Evolutionary conservation across 1,140 invertebrate species (phyloP).

Genomic region (Calycopis cecrops): DNA sequence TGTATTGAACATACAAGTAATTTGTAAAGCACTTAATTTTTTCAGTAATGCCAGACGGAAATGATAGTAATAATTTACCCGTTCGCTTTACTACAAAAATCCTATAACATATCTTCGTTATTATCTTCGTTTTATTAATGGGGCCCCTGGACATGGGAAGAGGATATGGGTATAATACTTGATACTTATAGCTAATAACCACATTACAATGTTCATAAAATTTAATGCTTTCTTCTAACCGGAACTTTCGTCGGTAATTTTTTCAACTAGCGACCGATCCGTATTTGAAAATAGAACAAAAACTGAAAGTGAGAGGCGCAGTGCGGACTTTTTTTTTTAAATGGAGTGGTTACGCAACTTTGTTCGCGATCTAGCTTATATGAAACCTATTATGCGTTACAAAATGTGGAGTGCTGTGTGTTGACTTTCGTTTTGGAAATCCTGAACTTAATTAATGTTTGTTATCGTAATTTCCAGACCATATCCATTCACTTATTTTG

Average conservation of each 20-base stretch:
- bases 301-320: slow-evolving; percentile 41
- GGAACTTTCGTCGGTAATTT: slow-evolving; percentile 15
- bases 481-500: too few relatives aligned
- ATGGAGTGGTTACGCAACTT: background rate
- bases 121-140: slow-evolving; percentile 6
- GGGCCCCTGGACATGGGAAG: background rate
- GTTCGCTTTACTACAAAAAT: slow-evolving; percentile 10
- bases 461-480: too few relatives aligned
- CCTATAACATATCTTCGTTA: slow-evolving; percentile 8
- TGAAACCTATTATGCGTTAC: too few relatives aligned
- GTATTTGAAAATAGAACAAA: slow-evolving; percentile 35
- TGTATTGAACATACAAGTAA: too few relatives aligned
- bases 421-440: too few relatives aligned
- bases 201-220: background rate
- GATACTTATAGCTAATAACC: background rate
- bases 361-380: background rate
- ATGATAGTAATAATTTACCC: slow-evolving; percentile 3
- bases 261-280: slow-evolving; percentile 20
- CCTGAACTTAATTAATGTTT: too few relatives aligned
- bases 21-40: slow-evolving; percentile 6
- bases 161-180: background rate
- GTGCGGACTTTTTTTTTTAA: slow-evolving; percentile 22
- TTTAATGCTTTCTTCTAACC: background rate
- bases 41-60: slow-evolving; percentile 1
- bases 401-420: too few relatives aligned